These are phyloP conservation scores for Sinocyclocheilus grahami DNA, from an alignment of 2,113 vertebrate genomes.

Conservation along the genomic window DNA sequence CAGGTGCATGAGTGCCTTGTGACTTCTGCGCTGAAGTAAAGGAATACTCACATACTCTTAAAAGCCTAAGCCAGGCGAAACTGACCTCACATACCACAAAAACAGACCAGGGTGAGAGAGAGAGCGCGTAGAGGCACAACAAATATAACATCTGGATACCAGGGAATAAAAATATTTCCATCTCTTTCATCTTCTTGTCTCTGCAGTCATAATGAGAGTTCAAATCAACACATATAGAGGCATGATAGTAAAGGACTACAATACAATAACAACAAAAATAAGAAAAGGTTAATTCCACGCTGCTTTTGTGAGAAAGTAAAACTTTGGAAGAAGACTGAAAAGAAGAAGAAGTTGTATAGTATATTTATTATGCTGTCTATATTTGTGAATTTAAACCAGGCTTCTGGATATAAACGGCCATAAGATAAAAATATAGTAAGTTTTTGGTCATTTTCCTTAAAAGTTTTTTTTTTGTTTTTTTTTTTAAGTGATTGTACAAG, in stretches of 20 bases:
- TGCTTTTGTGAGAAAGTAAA: not conserved
- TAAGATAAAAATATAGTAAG: no score
- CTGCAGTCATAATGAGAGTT: not conserved
- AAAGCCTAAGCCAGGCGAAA: conserved; percentile 55
- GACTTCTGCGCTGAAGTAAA: conserved; percentile 11
- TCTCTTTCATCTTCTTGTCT: not conserved
- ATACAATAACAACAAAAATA: not conserved
- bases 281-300: not conserved
- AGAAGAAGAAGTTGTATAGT: not conserved
- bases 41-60: not conserved
- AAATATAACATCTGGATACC: conserved; percentile 34
- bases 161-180: conserved; percentile 30
- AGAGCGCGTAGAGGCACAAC: not conserved
- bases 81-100: conserved; percentile 66
- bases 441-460: no score
- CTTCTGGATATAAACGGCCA: no score
- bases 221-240: not conserved
- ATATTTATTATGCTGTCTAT: not conserved
- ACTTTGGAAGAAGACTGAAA: not conserved
- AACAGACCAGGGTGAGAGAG: conserved; percentile 22
- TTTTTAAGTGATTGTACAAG: no score
- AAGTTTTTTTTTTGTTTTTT: no score
- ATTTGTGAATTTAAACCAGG: no score
- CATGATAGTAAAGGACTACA: not conserved
- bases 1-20: conserved; percentile 39